Percentiles rank a stretch among this genome's conserved stretches.
Evolutionary conservation across 2,113 vertebrate species (phyloP).

Genomic region (Corvus moneduloides): DNA sequence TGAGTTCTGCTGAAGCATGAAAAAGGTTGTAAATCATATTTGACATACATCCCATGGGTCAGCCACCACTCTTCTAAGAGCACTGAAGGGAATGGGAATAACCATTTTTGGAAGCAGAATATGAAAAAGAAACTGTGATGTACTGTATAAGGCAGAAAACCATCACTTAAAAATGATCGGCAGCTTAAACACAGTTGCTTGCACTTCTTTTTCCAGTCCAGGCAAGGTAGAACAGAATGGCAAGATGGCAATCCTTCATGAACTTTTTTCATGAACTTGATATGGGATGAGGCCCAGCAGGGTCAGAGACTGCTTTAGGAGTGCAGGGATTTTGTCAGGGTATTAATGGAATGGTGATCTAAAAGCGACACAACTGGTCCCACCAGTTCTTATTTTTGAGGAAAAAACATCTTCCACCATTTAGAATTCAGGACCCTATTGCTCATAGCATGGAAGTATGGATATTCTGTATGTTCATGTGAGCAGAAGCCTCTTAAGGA

Average conservation of each 20-base stretch:
- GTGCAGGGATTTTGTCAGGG: neutral
- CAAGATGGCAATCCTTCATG: neutral
- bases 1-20: conserved; percentile 55
- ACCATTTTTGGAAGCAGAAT: neutral
- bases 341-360: neutral
- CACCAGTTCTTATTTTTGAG: neutral
- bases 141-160: neutral
- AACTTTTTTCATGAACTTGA: neutral
- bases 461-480: neutral
- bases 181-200: neutral
- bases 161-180: conserved; percentile 12
- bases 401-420: neutral
- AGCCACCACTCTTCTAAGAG: conserved; percentile 44
- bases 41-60: conserved; percentile 41
- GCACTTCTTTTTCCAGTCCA: neutral
- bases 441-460: neutral
- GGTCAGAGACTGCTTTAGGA: neutral
- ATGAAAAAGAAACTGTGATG: conserved; percentile 30
- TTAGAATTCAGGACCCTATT: neutral
- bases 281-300: neutral
- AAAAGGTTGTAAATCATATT: conserved; percentile 51
- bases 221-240: neutral
- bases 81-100: conserved; percentile 41
- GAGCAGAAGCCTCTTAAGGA: neutral
- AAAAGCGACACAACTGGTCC: neutral